Conservation (phyloP, 2,888 invertebrate genomes). For the Ormia ochracea region DNA sequence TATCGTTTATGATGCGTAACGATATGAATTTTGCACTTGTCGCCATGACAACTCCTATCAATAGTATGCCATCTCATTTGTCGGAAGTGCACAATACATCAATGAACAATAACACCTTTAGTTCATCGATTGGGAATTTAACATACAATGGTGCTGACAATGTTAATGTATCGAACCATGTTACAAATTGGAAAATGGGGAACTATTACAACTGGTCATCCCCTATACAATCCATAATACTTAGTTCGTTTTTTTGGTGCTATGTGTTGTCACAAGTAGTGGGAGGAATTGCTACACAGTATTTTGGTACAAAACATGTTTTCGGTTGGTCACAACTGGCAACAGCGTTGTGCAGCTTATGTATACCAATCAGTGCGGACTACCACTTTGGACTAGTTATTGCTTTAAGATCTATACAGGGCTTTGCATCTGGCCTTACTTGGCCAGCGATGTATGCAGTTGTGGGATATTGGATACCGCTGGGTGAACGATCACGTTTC, state of each 20-base stretch:
- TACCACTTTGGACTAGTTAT: slow-evolving; percentile 81
- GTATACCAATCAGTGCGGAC: slow-evolving; percentile 82
- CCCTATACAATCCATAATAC: slow-evolving; percentile 81
- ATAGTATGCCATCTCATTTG: slow-evolving; percentile 53
- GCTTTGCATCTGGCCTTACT: slow-evolving; percentile 84
- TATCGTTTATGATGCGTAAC: slow-evolving; percentile 86
- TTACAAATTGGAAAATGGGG: neutral
- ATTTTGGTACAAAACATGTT: slow-evolving; percentile 83
- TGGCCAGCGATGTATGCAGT: slow-evolving; percentile 88
- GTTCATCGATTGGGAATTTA: neutral
- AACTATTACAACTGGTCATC: slow-evolving; percentile 80
- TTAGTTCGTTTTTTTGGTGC: slow-evolving; percentile 85
- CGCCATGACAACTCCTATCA: slow-evolving; percentile 79
- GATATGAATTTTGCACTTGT: slow-evolving; percentile 85
- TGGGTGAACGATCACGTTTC: slow-evolving; percentile 83
- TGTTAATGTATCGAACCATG: neutral
- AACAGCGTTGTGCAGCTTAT: slow-evolving; percentile 83
- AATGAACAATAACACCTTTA: neutral
- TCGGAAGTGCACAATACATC: neutral
- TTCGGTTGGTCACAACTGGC: slow-evolving; percentile 83
- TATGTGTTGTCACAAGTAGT: slow-evolving; percentile 84
- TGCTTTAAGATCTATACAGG: slow-evolving; percentile 81
- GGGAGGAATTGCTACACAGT: slow-evolving; percentile 84
- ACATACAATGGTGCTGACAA: neutral
- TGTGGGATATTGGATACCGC: slow-evolving; percentile 85